phyloP scores from a whole-genome alignment of 2,113 vertebrate species.

The Craseonycteris thonglongyai region DNA sequence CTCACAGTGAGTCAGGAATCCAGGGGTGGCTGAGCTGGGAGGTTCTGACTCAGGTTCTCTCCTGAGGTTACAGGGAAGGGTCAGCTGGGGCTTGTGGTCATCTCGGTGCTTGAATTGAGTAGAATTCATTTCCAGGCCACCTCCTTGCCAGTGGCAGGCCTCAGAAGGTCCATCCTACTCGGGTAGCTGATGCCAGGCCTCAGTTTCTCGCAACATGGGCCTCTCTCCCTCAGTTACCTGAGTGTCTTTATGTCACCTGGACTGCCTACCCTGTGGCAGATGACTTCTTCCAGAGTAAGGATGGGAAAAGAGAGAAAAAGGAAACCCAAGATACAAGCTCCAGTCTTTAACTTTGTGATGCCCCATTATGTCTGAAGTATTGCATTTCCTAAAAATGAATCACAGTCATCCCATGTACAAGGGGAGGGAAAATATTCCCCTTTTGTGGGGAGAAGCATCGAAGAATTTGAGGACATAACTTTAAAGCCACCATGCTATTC shows the following conservation, averaged over 20 bases:
- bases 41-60: neutral
- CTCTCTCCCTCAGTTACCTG: neutral
- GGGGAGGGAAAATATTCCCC: neutral
- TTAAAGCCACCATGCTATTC: neutral
- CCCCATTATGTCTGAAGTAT: neutral
- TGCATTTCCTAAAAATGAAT: neutral
- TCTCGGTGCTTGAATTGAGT: neutral
- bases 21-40: neutral
- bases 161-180: neutral
- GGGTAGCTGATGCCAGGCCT: accelerated
- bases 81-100: neutral
- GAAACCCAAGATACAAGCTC: neutral
- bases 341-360: neutral
- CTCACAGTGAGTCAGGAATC: neutral
- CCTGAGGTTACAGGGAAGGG: neutral
- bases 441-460: accelerated
- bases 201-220: neutral
- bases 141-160: neutral
- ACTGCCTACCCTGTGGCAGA: neutral
- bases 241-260: too few relatives aligned
- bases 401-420: neutral
- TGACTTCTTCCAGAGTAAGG: neutral
- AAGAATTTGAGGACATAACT: neutral
- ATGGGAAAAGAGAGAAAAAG: too few relatives aligned
- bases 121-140: neutral